Conservation (phyloP, 30 jellyfish, hydroid and myxozoan genomes). For the Nemopilema nomurai region DNA sequence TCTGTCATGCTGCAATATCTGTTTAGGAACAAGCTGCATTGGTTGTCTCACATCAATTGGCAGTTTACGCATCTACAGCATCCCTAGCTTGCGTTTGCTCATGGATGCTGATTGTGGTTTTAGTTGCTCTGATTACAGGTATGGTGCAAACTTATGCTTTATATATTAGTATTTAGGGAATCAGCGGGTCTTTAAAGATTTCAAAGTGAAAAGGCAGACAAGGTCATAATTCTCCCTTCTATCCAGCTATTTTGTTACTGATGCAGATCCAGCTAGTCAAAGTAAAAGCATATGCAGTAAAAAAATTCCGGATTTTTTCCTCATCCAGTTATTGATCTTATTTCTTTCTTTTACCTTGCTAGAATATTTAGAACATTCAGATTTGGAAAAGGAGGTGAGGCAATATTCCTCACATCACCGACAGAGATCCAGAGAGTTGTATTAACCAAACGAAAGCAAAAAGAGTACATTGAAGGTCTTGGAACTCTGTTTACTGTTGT, state of each 20-base stretch:
- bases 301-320: not conserved
- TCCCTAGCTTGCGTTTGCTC: constrained; percentile 77
- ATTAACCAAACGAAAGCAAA: constrained; percentile 77
- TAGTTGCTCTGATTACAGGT: constrained; percentile 88
- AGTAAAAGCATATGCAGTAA: too few relatives aligned
- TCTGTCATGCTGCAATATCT: too few relatives aligned
- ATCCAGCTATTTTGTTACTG: too few relatives aligned
- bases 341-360: constrained; percentile 1
- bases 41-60: constrained; percentile 90
- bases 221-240: too few relatives aligned
- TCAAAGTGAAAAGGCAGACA: too few relatives aligned
- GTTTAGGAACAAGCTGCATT: constrained; percentile 82
- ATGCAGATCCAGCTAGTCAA: too few relatives aligned
- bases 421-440: constrained; percentile 92
- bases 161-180: too few relatives aligned
- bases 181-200: too few relatives aligned
- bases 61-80: constrained; percentile 69
- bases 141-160: not conserved
- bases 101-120: constrained; percentile 87
- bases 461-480: constrained; percentile 68
- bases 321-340: not conserved
- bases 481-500: constrained; percentile 89
- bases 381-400: constrained; percentile 98
- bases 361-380: constrained; percentile 89
- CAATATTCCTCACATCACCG: constrained; percentile 87